phyloP scores from a whole-genome alignment of 1,140 invertebrate genomes.

The Trinorchestia longiramus region DNA sequence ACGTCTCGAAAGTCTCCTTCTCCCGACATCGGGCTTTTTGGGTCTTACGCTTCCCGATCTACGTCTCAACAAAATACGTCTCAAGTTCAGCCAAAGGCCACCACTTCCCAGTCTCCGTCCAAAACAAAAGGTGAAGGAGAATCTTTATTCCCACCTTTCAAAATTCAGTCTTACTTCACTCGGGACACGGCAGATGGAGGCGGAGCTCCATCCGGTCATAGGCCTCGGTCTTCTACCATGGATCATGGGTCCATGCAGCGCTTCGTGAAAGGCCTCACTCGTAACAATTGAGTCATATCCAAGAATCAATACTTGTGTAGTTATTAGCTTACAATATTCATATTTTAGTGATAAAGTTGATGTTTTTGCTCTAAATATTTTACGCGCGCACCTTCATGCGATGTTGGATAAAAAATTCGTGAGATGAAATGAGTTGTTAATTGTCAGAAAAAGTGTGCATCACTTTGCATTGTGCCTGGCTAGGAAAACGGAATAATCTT shows the following conservation, averaged over 20 bases:
- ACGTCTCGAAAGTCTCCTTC: background rate
- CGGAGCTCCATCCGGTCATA: background rate
- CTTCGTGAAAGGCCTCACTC: conserved; percentile 44
- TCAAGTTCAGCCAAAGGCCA: background rate
- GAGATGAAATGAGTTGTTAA: background rate
- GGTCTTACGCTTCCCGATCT: background rate
- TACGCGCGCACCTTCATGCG: background rate
- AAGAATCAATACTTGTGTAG: background rate
- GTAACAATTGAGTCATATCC: background rate
- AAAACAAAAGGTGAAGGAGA: conserved; percentile 10
- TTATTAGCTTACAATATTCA: background rate
- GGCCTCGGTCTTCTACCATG: conserved; percentile 59
- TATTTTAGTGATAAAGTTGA: background rate
- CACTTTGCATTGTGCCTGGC: background rate
- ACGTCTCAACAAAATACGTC: background rate
- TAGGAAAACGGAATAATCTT: background rate
- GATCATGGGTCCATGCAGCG: conserved; percentile 62
- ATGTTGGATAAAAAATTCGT: background rate
- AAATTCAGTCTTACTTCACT: conserved; percentile 26
- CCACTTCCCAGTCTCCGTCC: background rate
- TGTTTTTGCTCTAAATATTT: background rate
- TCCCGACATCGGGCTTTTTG: conserved; percentile 1
- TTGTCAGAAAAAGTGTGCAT: background rate
- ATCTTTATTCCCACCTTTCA: conserved; percentile 36
- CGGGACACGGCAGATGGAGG: background rate